Percentiles rank a stretch among this genome's conserved stretches.
Evolutionary conservation across 1,140 invertebrate species (phyloP).

Genomic region (Lucilia cuprina): DNA sequence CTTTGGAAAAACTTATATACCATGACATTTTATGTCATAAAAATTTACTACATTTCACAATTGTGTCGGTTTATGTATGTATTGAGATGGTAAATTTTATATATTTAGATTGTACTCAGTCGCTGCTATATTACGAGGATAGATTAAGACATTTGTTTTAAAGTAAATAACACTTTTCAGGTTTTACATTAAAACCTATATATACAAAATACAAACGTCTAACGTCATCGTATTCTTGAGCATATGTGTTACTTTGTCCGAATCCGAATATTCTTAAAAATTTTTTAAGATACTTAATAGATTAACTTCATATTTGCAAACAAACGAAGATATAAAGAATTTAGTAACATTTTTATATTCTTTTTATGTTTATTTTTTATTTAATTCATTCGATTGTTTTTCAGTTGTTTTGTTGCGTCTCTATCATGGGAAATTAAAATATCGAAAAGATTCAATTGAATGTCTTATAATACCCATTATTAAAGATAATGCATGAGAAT

Average conservation of each 20-base stretch:
- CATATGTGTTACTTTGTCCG: no score
- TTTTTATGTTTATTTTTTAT: not conserved
- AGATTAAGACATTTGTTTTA: no score
- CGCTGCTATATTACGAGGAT: no score
- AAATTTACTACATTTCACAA: not conserved
- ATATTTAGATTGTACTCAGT: no score
- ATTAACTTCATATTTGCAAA: not conserved
- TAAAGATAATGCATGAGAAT: no score
- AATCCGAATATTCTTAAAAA: no score
- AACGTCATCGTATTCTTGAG: no score
- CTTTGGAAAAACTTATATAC: conserved; percentile 9
- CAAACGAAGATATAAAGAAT: not conserved
- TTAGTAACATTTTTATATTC: not conserved
- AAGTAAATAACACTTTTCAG: no score
- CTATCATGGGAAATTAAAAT: not conserved
- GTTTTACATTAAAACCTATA: no score
- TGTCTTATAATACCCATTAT: not conserved
- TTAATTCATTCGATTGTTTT: no score
- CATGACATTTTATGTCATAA: conserved; percentile 1
- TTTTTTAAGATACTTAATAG: not conserved
- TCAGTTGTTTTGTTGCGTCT: not conserved
- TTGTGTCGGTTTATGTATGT: not conserved
- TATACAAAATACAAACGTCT: no score
- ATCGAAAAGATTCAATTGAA: not conserved
- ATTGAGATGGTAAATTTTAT: not conserved